Conservation (phyloP, 2,797 vertebrate genomes). For the Fratercula arctica region DNA sequence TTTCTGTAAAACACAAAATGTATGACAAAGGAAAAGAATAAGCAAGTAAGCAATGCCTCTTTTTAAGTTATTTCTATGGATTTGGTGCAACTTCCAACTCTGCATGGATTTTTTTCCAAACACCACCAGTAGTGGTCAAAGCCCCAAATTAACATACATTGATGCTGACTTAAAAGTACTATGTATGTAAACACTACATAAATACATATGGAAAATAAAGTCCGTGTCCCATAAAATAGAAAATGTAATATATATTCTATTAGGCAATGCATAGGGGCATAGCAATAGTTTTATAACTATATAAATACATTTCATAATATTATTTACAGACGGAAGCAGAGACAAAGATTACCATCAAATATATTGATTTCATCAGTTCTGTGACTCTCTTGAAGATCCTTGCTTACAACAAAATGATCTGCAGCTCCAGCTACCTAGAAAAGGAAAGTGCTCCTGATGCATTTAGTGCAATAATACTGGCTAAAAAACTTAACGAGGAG, state of each 20-base stretch:
- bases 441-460: not conserved
- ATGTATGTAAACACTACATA: not conserved
- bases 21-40: not conserved
- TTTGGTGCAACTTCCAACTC: not conserved
- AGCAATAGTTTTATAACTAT: not conserved
- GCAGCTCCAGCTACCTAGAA: slow-evolving; percentile 79
- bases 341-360: slow-evolving; percentile 13
- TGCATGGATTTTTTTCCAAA: not conserved
- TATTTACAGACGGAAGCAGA: slow-evolving; percentile 42
- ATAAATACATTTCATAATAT: not conserved
- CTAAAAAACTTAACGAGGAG: not conserved
- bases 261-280: not conserved
- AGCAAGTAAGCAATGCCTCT: not conserved
- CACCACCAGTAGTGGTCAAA: not conserved
- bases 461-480: not conserved
- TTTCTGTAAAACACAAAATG: not conserved
- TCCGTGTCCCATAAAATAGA: not conserved
- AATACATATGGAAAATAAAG: not conserved
- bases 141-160: not conserved
- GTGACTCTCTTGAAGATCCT: slow-evolving; percentile 73
- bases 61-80: not conserved
- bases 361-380: slow-evolving; percentile 65
- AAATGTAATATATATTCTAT: not conserved
- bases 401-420: slow-evolving; percentile 77
- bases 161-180: not conserved